These are phyloP conservation scores for Rugalucina vietnamica DNA, from an alignment of 2,888 invertebrate genomes.

Conservation along the genomic window DNA sequence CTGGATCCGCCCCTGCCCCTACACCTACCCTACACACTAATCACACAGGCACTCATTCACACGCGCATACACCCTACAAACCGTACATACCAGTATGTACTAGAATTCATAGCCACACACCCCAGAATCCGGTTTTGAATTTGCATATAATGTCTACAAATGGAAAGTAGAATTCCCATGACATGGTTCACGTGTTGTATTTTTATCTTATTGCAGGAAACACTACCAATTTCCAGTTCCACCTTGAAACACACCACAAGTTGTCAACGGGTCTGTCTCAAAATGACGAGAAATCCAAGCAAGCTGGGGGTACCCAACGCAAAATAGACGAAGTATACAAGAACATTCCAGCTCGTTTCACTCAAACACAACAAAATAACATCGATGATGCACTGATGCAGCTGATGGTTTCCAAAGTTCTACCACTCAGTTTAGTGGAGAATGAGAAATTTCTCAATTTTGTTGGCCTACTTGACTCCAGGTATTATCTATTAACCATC, in stretches of 20 bases:
- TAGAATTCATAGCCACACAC: too few species aligned
- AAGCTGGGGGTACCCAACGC: background rate
- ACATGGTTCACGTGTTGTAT: too few species aligned
- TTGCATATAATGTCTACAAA: too few species aligned
- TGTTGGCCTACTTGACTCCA: background rate
- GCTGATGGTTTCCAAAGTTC: background rate
- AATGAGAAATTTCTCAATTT: background rate
- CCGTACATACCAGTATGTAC: too few species aligned
- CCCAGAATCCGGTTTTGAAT: too few species aligned
- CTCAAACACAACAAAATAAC: background rate
- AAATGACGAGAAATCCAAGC: background rate
- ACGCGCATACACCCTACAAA: too few species aligned
- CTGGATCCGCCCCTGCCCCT: too few species aligned
- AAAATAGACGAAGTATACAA: background rate
- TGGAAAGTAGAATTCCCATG: too few species aligned
- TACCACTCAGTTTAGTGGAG: background rate
- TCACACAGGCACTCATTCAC: too few species aligned
- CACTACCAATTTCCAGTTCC: background rate
- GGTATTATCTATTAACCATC: background rate
- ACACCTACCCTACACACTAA: too few species aligned
- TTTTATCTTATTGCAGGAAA: background rate
- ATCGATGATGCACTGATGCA: conserved; percentile 1
- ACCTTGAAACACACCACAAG: background rate
- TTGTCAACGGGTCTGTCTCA: too few species aligned
- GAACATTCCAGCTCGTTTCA: background rate